Evolutionary conservation across 2,888 invertebrate species (phyloP).

Genomic region (Phorcus lineatus): DNA sequence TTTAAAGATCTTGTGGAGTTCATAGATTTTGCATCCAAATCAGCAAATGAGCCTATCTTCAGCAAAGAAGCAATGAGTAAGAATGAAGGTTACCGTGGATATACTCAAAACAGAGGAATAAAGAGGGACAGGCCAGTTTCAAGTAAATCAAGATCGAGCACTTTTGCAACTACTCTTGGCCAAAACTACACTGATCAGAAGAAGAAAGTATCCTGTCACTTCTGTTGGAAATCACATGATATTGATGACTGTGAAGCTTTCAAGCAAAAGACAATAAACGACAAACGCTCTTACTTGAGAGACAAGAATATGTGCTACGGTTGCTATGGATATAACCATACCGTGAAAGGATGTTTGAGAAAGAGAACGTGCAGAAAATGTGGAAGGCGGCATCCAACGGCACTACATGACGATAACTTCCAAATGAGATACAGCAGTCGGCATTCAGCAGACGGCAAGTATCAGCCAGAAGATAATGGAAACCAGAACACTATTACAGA

Average conservation of each 20-base stretch:
- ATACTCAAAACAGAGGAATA: too few relatives aligned
- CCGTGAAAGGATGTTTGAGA: not conserved
- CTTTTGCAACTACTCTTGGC: not conserved
- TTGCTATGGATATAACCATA: not conserved
- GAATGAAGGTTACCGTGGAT: too few relatives aligned
- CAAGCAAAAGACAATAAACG: too few relatives aligned
- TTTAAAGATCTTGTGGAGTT: not conserved
- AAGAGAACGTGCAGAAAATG: not conserved
- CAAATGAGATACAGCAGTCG: not conserved
- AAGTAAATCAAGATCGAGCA: not conserved
- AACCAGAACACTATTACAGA: too few relatives aligned
- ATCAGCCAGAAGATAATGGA: too few relatives aligned
- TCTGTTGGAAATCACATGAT: too few relatives aligned
- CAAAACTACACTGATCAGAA: too few relatives aligned
- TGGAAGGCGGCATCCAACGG: not conserved
- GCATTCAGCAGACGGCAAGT: not conserved
- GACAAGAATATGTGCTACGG: too few relatives aligned
- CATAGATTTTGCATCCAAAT: not conserved
- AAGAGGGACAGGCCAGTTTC: too few relatives aligned
- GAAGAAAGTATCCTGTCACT: too few relatives aligned
- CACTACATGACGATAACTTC: not conserved
- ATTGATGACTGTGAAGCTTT: too few relatives aligned
- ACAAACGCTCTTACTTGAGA: too few relatives aligned
- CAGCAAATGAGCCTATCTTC: not conserved
- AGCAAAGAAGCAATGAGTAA: not conserved